phyloP scores from a whole-genome alignment of 2,113 vertebrate genomes.

The Panthera leo region DNA sequence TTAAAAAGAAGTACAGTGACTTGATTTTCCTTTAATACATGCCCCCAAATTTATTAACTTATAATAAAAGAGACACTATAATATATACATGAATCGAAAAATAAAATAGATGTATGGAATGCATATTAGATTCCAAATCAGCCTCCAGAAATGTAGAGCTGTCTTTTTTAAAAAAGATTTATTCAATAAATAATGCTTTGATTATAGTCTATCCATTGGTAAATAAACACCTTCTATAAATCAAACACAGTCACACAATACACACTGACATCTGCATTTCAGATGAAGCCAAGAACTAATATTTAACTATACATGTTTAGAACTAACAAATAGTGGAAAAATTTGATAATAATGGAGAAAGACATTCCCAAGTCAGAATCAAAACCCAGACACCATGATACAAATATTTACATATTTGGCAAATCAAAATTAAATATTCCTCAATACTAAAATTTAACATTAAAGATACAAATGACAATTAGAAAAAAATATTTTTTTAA shows the following conservation, averaged over 20 bases:
- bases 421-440: not conserved
- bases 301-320: not conserved
- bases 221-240: not conserved
- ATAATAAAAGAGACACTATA: not conserved
- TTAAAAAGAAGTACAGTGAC: not conserved
- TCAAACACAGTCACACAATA: not conserved
- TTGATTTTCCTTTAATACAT: rapidly evolving
- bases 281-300: not conserved
- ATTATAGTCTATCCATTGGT: not conserved
- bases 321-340: not conserved
- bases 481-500: not conserved
- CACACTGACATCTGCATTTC: not conserved
- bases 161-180: not conserved
- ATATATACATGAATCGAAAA: not conserved
- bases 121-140: not conserved
- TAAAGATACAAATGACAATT: not conserved
- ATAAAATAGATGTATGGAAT: not conserved
- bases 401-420: not conserved
- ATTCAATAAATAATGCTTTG: not conserved
- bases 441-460: not conserved
- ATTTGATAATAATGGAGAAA: not conserved
- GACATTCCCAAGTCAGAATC: not conserved
- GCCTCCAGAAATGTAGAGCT: not conserved
- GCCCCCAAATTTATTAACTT: not conserved
- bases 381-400: not conserved